Conservation (phyloP, 2,113 vertebrate genomes). For the Phalacrocorax carbo region DNA sequence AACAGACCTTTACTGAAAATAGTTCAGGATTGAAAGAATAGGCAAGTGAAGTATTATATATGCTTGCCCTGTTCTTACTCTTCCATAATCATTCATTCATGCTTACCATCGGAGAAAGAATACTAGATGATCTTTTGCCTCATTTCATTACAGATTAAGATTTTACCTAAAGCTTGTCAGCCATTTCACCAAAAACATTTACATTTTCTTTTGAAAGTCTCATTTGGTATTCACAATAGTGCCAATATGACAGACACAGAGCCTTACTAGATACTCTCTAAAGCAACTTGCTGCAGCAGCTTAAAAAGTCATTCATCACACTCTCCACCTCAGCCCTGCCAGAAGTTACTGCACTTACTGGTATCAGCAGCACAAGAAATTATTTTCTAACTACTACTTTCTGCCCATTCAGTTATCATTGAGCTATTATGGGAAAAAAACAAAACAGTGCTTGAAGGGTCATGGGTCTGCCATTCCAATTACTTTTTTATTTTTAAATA, state of each 20-base stretch:
- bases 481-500: background rate
- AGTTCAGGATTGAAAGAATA: background rate
- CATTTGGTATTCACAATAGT: background rate
- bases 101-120: background rate
- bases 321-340: background rate
- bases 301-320: background rate
- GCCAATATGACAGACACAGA: background rate
- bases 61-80: background rate
- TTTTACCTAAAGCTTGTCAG: background rate
- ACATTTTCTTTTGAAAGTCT: background rate
- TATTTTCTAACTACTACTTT: background rate
- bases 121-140: background rate
- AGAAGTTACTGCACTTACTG: background rate
- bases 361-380: accelerated
- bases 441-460: background rate
- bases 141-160: background rate
- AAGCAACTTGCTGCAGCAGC: background rate
- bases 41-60: background rate
- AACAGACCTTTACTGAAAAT: background rate
- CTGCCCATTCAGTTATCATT: background rate
- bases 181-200: background rate
- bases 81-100: background rate
- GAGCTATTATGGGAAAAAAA: background rate
- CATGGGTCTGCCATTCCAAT: background rate
- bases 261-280: background rate